phyloP scores from a whole-genome alignment of 2,888 invertebrate genomes.

The Lycia hirtaria region DNA sequence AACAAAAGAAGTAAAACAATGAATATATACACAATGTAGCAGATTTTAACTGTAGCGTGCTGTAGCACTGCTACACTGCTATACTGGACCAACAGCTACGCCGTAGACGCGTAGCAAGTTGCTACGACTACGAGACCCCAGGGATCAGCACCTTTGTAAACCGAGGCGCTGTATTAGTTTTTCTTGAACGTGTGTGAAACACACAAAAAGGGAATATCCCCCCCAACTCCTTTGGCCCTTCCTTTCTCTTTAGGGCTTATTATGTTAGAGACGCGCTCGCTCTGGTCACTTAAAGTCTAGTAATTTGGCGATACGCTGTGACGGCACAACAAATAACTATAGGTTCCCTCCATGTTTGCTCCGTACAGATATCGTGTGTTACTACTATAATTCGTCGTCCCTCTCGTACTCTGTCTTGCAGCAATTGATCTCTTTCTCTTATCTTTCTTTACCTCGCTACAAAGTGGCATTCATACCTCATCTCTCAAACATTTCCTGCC shows the following conservation, averaged over 20 bases:
- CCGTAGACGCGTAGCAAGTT: constrained; percentile 31
- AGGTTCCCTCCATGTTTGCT: too few relatives aligned
- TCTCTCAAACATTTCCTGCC: constrained; percentile 4
- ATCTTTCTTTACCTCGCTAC: background rate
- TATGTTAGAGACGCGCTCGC: too few relatives aligned
- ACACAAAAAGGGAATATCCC: background rate
- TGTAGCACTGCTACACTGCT: constrained; percentile 41
- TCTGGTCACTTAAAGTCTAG: too few relatives aligned
- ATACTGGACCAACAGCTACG: constrained; percentile 34
- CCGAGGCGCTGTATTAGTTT: background rate
- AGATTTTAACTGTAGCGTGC: too few relatives aligned
- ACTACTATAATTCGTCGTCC: too few relatives aligned
- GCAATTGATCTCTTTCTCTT: background rate
- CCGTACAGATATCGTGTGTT: too few relatives aligned
- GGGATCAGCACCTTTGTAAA: constrained; percentile 6
- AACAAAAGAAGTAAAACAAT: too few relatives aligned
- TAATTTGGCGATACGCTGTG: too few relatives aligned
- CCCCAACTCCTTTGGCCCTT: background rate
- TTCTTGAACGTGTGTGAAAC: background rate
- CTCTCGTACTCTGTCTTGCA: background rate
- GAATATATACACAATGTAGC: too few relatives aligned
- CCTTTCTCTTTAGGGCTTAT: too few relatives aligned
- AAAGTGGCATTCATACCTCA: background rate
- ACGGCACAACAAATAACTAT: too few relatives aligned
- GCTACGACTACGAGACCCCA: constrained; percentile 25